Base-by-base conservation (phyloP, 2,888 invertebrate genomes). In the Lasioglossum morio region DNA sequence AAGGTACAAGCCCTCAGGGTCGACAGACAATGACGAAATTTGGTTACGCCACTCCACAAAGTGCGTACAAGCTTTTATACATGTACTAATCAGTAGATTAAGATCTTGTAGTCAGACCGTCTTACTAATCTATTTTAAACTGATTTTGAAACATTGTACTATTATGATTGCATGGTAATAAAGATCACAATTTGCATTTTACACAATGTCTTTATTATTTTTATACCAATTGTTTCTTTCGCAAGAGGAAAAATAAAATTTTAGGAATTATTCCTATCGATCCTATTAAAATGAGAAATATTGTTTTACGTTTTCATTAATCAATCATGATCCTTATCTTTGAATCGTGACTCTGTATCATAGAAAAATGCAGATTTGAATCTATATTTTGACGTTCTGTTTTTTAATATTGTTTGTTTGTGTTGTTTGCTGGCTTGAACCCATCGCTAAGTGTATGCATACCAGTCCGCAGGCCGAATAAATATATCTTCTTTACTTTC, bases 401-500 rank as follows among this genome's bases (percentile, higher is more conserved):
- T 60, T 27, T 4, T 60, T 30, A 63, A 63, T 16, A 63, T 63
- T 63, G 16, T 63, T 69, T 40, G 69, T 40, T 69, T 37, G n/a
- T 1, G 10, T 19, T 37, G 4, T 4, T 34, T 34, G 27, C 0
- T 48, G 27, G 2, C n/a, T 84, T 37, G 34, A 27, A 43, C 57
- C 77, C 73, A 84, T 77, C 40, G 74, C 84, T 82, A 53, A 8
- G 12, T 27, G 4, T 57, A 73, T 73, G 66, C 40, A 73, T 81
- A 77, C 46, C 27, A 34, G 34, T 27, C 48, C 43, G 89, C 82
- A 88, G 88, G 81, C 89, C 88, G 88, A 90, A 92, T 92, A 90
- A 91, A 92, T 91, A 84, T 87, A 87, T 91, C 90, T 88, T 89
- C 85, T 84, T 89, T 90, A 92, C 93, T 93, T 93, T 93, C 93